phyloP scores from a whole-genome alignment of 2,888 invertebrate genomes.

The Epinotia brunnichana region DNA sequence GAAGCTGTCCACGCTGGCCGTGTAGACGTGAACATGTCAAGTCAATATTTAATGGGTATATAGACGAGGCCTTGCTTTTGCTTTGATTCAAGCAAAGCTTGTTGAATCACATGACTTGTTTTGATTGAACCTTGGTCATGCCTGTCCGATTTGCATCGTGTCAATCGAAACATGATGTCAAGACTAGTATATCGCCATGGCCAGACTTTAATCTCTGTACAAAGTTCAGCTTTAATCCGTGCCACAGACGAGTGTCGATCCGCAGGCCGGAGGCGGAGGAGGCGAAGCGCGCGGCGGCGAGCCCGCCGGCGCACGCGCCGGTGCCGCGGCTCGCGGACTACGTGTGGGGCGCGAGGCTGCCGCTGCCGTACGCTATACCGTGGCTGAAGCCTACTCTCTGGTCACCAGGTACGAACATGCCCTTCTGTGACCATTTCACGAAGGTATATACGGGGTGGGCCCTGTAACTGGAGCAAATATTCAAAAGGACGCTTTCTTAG shows the following conservation, averaged over 20 bases:
- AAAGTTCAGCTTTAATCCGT: constrained; percentile 79
- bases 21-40: too few relatives aligned
- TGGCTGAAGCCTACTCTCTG: constrained; percentile 85
- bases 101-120: too few relatives aligned
- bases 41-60: too few relatives aligned
- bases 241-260: constrained; percentile 77
- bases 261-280: constrained; percentile 85
- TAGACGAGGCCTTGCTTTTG: too few relatives aligned
- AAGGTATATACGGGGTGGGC: too few relatives aligned
- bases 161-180: background rate
- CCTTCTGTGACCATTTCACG: too few relatives aligned
- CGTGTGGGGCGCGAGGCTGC: constrained; percentile 88
- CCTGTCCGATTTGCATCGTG: background rate
- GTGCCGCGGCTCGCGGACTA: constrained; percentile 92
- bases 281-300: constrained; percentile 89
- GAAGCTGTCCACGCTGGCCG: too few relatives aligned
- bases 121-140: too few relatives aligned
- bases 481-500: too few relatives aligned
- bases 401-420: constrained; percentile 67
- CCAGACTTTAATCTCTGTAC: constrained; percentile 5
- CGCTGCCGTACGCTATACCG: constrained; percentile 87
- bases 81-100: too few relatives aligned
- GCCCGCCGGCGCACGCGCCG: constrained; percentile 89
- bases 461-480: too few relatives aligned
- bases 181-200: background rate